These are phyloP conservation scores for Dicentrarchus labrax DNA, from an alignment of 2,113 vertebrate species.

Conservation along the genomic window DNA sequence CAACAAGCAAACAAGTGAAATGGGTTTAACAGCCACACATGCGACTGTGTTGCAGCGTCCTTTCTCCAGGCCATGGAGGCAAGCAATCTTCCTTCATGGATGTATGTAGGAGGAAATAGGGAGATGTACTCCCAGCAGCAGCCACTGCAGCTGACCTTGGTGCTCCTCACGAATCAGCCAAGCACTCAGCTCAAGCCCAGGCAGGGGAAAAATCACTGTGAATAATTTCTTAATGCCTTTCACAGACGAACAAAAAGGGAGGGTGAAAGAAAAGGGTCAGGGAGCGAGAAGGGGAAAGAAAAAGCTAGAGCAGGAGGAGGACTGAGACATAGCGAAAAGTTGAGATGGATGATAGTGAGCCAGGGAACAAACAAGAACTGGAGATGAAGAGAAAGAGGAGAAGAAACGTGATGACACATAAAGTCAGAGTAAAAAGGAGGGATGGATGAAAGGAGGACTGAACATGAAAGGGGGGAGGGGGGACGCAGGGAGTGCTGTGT, in stretches of 20 bases:
- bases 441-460: slow-evolving; percentile 29
- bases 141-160: slow-evolving; percentile 55
- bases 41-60: not conserved
- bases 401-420: slow-evolving; percentile 47
- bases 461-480: slow-evolving; percentile 9
- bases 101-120: slow-evolving; percentile 31
- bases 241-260: slow-evolving; percentile 34
- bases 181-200: slow-evolving; percentile 33
- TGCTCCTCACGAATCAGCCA: slow-evolving; percentile 56
- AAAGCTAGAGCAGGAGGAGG: not conserved
- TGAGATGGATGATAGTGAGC: slow-evolving; percentile 39
- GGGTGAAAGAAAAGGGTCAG: slow-evolving; percentile 14
- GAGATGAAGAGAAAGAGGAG: slow-evolving; percentile 26
- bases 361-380: slow-evolving; percentile 33
- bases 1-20: slow-evolving; percentile 1
- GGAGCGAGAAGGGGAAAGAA: not conserved
- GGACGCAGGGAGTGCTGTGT: not conserved
- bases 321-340: not conserved
- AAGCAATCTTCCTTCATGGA: slow-evolving; percentile 5
- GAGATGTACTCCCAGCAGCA: slow-evolving; percentile 33
- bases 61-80: slow-evolving; percentile 8
- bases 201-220: slow-evolving; percentile 61
- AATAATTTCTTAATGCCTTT: slow-evolving; percentile 74
- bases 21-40: not conserved
- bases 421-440: slow-evolving; percentile 38